Conservation (phyloP, 2,888 invertebrate species). For the Salticus scenicus region DNA sequence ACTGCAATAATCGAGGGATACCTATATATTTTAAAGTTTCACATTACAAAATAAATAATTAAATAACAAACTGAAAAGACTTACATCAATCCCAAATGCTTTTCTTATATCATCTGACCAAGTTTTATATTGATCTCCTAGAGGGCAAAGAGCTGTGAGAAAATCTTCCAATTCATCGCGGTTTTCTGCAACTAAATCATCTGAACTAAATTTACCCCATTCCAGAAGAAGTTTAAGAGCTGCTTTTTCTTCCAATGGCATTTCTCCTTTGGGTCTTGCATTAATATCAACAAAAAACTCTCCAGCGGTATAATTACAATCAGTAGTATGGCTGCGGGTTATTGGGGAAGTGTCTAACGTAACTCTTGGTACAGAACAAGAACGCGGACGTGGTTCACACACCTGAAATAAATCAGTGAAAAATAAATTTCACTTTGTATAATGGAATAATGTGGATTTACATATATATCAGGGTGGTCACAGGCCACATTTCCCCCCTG, state of each 20-base stretch:
- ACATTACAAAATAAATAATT: too few species aligned
- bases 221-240: constrained; percentile 65
- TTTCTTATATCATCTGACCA: constrained; percentile 76
- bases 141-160: constrained; percentile 78
- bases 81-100: constrained; percentile 74
- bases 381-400: constrained; percentile 75
- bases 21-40: too few species aligned
- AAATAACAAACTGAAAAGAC: too few species aligned
- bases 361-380: constrained; percentile 77
- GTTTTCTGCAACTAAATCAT: constrained; percentile 67
- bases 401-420: constrained; percentile 71
- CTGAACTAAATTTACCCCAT: constrained; percentile 69
- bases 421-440: too few species aligned
- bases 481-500: too few species aligned
- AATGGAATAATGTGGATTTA: too few species aligned
- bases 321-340: constrained; percentile 75
- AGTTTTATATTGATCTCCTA: constrained; percentile 79
- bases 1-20: too few species aligned
- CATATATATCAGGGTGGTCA: too few species aligned
- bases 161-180: constrained; percentile 79
- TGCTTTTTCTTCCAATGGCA: constrained; percentile 63
- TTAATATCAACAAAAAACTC: constrained; percentile 35
- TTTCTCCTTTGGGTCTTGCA: constrained; percentile 32
- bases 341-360: constrained; percentile 73
- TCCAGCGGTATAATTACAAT: constrained; percentile 41